Evolutionary conservation across 2,113 vertebrate genomes (phyloP).

Genomic region (Pollimyrus isidori): DNA sequence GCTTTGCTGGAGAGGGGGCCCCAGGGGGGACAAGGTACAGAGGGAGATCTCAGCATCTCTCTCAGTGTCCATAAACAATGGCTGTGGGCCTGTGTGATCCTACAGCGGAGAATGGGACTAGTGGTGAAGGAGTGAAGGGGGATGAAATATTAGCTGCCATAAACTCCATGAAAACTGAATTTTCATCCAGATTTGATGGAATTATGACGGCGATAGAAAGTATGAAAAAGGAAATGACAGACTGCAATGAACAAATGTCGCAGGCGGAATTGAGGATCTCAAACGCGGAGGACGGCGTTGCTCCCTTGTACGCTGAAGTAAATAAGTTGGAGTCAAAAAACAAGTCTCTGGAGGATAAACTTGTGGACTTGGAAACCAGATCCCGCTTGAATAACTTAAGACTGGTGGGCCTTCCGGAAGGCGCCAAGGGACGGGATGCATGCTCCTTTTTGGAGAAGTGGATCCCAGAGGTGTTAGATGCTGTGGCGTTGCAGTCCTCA

Average conservation of each 20-base stretch:
- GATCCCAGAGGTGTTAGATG: neutral
- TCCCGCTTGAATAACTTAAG: neutral
- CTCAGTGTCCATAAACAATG: too few species aligned
- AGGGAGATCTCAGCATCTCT: too few species aligned
- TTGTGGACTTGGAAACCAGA: conserved; percentile 8
- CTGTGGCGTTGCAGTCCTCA: neutral
- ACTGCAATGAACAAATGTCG: neutral
- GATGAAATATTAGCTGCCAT: neutral
- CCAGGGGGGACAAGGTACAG: too few species aligned
- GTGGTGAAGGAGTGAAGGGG: neutral
- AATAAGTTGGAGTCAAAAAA: conserved; percentile 1
- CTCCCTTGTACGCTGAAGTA: neutral
- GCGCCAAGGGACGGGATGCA: neutral
- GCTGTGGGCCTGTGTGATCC: too few species aligned
- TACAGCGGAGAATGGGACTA: too few species aligned
- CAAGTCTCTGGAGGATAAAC: neutral
- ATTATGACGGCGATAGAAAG: neutral
- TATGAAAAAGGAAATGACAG: conserved; percentile 1
- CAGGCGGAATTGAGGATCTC: too few species aligned
- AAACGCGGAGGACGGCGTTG: neutral
- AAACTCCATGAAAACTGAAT: neutral
- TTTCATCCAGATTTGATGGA: conserved; percentile 8
- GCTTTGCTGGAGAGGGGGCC: too few species aligned
- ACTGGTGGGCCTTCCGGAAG: neutral
- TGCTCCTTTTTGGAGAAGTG: neutral